phyloP scores from a whole-genome alignment of 2,888 invertebrate species.

The Caenorhabditis japonica region DNA sequence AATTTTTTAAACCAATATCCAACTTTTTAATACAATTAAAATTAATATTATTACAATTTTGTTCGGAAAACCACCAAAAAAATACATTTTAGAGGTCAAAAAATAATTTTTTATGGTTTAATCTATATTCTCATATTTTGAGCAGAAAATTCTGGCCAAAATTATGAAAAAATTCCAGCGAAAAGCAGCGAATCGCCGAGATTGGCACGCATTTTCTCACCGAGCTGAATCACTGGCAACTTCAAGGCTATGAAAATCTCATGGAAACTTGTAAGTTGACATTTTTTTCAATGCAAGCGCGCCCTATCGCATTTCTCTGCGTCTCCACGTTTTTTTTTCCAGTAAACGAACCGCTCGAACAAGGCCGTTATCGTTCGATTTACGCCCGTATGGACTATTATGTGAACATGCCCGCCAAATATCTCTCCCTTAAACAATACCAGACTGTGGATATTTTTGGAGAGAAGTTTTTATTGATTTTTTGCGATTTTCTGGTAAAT shows the following conservation, averaged over 20 bases:
- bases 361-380: slow-evolving; percentile 23
- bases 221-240: slow-evolving; percentile 47
- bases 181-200: slow-evolving; percentile 36
- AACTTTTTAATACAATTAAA: too few species aligned
- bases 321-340: too few species aligned
- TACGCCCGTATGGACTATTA: slow-evolving; percentile 36
- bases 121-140: too few species aligned
- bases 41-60: too few species aligned
- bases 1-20: too few species aligned
- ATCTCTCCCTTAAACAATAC: slow-evolving; percentile 36
- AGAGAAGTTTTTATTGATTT: slow-evolving; percentile 10
- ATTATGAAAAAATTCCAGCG: slow-evolving; percentile 14
- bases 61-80: too few species aligned
- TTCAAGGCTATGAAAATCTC: slow-evolving; percentile 20
- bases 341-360: slow-evolving; percentile 26
- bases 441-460: slow-evolving; percentile 53
- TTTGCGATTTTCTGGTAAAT: slow-evolving; percentile 29
- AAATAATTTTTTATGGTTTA: too few species aligned
- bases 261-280: slow-evolving; percentile 4
- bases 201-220: slow-evolving; percentile 34
- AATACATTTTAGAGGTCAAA: too few species aligned
- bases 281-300: not conserved
- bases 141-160: too few species aligned
- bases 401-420: slow-evolving; percentile 38
- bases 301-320: too few species aligned